Base-by-base conservation (phyloP, 1,140 invertebrate genomes). In the Drosophila simulans region DNA sequence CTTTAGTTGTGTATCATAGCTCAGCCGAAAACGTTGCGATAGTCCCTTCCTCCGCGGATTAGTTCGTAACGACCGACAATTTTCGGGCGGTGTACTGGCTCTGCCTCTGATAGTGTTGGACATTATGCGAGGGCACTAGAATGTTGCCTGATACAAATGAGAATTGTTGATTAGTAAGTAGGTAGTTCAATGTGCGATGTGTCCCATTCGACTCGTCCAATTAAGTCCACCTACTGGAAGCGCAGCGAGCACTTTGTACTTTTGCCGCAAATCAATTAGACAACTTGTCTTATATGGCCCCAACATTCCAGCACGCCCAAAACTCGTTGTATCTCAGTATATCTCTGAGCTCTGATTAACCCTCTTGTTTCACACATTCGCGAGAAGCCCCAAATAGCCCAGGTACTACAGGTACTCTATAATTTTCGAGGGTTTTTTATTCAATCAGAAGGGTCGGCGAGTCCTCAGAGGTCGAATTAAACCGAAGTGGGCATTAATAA, bases 91-190 rank as follows among this genome's bases (percentile, higher is more conserved):
- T 79, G 79, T 81, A 92, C 68, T 92, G 91, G 69, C 91, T 90
- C 77, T 92, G 91, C 72, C 91, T 89, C 77, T 92, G 91, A 91
- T 92, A 92, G 76, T 92, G 91, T 46, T 92, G 91, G 54, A 92
- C 83, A 77, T 91, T 92, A 75, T 92, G 89, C 63, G 78, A 81
- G 76, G 91, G 91, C 71, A 92, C 57, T 82, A 92, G 52, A 85
- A 92, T 81, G 75, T 80, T 91, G 79, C 85, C 90, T 92, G 86
- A 54, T 88, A 77, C 72, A 76, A 76, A 90, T 65, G 68, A 88
- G 71, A 90, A 84, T 89, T 69, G 55, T 72, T 75, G 71, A 88
- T 79, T 88, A 85, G 77, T 86, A 88, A 64, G 63, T 53, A 56
- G 69, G 39, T 68, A 48, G 39, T 39, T 39, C 43, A 40, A 54